Evolutionary conservation across 2,888 invertebrate species (phyloP), one percentile per base, ranked within the genome.

Genomic region (Bellardia pandia): DNA sequence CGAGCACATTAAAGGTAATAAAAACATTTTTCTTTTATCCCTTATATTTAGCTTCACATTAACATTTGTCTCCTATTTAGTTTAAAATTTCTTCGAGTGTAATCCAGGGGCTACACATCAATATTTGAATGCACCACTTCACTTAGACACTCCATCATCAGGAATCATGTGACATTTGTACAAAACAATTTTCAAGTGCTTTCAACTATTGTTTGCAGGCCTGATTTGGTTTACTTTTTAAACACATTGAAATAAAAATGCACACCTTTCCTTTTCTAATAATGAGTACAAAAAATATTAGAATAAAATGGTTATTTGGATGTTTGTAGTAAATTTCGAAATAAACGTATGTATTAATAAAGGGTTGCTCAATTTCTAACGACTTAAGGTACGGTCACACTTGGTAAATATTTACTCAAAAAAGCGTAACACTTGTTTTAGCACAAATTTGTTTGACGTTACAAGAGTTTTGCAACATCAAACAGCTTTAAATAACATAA

Each of bases 91-190:
- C 14, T 56, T 53, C 16, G 14, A 48, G 16, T 14, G 60, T 56
- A 77, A 42, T 42, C 14, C 33, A 74, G 45, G 37, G 37, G 37
- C 6, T 37, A 30, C 13, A 42, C n/a, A 37, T 14, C 16, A 56
- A n/a, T 16, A 42, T 45, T 56, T 58, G 23, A 77, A 45, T 75
- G 45, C 72, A 33, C 13, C 71, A 71, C 60, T 79, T 62, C 60
- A 62, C 40, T 62, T 68, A 4, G n/a, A 9, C 68, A 85, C 84
- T 85, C 79, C 75, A 85, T 85, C 60, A 74, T 42, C 58, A 68
- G 3, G 62, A 60, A 62, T 75, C 69, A 69, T 72, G 71, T 85
- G 79, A 79, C 78, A 74, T 58, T 74, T 85, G 56, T 30, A 3
- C 37, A 71, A 66, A 62, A 74, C 16, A 53, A 80, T 71, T 11